Conservation (phyloP, 2,113 vertebrate genomes). For the Pangasianodon hypophthalmus region DNA sequence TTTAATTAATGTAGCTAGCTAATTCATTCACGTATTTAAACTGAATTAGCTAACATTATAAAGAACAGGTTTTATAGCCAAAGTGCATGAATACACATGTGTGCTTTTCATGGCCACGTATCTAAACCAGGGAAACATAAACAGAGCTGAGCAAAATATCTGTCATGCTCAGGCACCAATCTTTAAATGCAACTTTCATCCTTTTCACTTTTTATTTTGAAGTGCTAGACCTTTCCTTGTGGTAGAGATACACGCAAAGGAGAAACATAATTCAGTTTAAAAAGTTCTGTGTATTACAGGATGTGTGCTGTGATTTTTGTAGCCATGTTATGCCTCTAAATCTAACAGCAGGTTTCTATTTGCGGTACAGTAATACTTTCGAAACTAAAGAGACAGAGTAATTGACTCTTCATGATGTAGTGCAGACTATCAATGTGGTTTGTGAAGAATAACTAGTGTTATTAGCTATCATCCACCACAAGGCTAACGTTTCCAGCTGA, state of each 20-base stretch:
- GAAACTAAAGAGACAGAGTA: neutral
- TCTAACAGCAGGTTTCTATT: constrained; percentile 6
- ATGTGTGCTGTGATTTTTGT: neutral
- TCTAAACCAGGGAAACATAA: no score
- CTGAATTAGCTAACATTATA: no score
- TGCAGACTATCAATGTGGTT: neutral
- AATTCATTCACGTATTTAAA: no score
- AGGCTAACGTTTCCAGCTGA: neutral
- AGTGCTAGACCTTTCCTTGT: neutral
- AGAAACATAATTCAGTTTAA: neutral
- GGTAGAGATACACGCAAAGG: neutral
- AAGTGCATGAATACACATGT: neutral
- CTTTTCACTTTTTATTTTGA: neutral
- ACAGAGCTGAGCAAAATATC: neutral
- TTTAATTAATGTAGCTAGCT: no score
- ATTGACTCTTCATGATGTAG: neutral
- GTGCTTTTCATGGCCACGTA: no score
- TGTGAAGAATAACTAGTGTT: neutral
- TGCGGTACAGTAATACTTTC: neutral
- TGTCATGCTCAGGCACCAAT: neutral
- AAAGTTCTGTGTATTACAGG: neutral
- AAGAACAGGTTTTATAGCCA: neutral
- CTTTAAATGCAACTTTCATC: neutral
- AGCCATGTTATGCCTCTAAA: neutral
- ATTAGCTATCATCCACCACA: neutral